Evolutionary conservation across 2,888 invertebrate genomes (phyloP), one percentile per base, ranked within the genome.

Genomic region (Artemia sinica): DNA sequence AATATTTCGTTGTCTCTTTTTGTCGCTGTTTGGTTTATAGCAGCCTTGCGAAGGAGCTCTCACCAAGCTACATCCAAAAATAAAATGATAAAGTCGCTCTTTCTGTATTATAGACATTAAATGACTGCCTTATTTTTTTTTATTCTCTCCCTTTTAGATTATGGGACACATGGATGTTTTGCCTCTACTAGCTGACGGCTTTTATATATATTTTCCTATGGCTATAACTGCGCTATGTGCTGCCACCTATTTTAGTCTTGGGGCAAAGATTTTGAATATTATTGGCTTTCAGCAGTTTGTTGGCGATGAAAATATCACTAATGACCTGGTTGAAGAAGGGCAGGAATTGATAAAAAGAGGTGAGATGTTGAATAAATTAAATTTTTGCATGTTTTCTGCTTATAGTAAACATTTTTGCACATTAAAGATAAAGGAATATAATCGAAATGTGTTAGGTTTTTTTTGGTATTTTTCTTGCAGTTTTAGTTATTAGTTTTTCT

Each of bases 131-230:
- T n/a, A n/a, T n/a, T n/a, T n/a, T n/a, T n/a, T n/a, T n/a, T 41
- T 41, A 41, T 41, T 41, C 2, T 41, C 41, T 41, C 41, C 41
- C 41, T 12, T 74, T 10, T 75, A 87, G 84, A 86, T 95, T 74
- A 98, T 98, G 97, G 98, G 98, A 0, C 97, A 98, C 77, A 92
- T 98, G 94, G 96, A 97, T 78, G 94, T 98, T 0, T 86, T 99
- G 69, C 88, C 90, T 49, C 91, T 98, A 71, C 90, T 98, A 73
- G 89, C 96, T 0, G 90, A 95, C 77, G 97, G 97, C 10, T 97
- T 99, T 81, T 98, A 98, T 80, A 89, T 99, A 69, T 99, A 98
- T 80, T 95, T 99, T 79, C 98, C 98, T 0, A 96, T 97, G 85
- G 85, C 91, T 71, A 95, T 99, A 77, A 84, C 97, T 70, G 84